phyloP scores from a whole-genome alignment of 2,797 vertebrate genomes.

The Gymnocypris eckloni region DNA sequence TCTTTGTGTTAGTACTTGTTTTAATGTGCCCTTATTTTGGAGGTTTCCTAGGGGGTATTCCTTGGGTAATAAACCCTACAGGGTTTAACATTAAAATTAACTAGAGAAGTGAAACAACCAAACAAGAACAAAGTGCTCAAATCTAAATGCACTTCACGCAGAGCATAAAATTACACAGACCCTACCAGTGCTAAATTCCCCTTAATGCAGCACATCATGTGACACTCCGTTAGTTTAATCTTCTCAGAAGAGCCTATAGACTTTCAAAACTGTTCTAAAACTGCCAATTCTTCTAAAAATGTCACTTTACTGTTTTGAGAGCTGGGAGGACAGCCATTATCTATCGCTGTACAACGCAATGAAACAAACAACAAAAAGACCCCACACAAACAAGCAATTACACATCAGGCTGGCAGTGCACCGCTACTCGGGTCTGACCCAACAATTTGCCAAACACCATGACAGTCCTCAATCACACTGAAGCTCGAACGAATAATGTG shows the following conservation, averaged over 20 bases:
- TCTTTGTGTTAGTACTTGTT: not conserved
- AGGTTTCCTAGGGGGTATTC: not conserved
- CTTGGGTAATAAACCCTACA: constrained; percentile 12
- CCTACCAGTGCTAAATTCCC: constrained; percentile 8
- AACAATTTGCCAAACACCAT: constrained; percentile 23
- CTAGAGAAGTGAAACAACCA: constrained; percentile 1
- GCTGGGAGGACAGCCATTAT: constrained; percentile 42
- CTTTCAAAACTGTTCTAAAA: not conserved
- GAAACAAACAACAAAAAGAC: constrained; percentile 11
- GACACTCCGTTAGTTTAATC: constrained; percentile 2
- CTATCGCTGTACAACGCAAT: constrained; percentile 11
- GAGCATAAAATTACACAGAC: not conserved
- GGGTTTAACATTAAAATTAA: constrained; percentile 17
- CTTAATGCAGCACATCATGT: not conserved
- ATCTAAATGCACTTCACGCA: constrained; percentile 10
- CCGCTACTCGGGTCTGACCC: constrained; percentile 9
- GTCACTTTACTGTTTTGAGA: constrained; percentile 41
- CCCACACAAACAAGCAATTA: constrained; percentile 43
- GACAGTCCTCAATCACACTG: constrained; percentile 33
- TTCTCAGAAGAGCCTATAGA: constrained; percentile 16
- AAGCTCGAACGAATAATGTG: constrained; percentile 5
- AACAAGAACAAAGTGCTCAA: constrained; percentile 23
- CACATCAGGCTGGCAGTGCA: constrained; percentile 30
- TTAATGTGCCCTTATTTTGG: not conserved
- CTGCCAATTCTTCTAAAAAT: constrained; percentile 33